A percentile compares a stretch with the other conserved stretches of the same genome.
These are phyloP conservation scores for Clamator glandarius DNA, from an alignment of 2,797 vertebrate species.

Conservation along the genomic window DNA sequence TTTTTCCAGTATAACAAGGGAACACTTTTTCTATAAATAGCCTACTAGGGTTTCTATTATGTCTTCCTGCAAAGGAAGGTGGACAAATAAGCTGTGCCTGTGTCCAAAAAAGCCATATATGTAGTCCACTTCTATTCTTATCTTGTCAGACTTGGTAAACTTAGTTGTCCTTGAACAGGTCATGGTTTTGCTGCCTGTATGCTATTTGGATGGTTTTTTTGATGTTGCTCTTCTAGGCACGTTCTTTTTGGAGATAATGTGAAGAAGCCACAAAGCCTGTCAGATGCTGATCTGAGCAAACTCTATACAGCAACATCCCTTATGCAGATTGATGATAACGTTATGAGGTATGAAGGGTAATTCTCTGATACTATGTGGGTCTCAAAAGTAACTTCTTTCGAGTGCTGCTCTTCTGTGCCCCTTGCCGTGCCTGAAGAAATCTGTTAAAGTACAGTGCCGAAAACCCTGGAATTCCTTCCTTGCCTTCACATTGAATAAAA, in stretches of 20 bases:
- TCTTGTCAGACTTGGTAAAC: neutral
- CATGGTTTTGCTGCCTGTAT: neutral
- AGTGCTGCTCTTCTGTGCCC: neutral
- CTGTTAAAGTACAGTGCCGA: neutral
- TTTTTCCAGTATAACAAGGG: neutral
- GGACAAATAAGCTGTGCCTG: neutral
- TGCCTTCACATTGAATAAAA: neutral
- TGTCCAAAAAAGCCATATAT: neutral
- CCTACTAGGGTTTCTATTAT: neutral
- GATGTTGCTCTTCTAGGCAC: conserved; percentile 78
- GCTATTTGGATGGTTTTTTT: neutral
- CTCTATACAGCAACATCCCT: conserved; percentile 96
- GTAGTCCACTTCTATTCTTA: neutral
- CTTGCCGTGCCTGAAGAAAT: neutral
- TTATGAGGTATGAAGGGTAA: conserved; percentile 89
- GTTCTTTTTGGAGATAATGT: conserved; percentile 86
- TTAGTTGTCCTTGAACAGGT: neutral
- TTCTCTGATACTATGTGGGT: neutral
- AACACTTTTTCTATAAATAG: neutral
- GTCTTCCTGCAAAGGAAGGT: neutral
- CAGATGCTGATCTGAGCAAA: conserved; percentile 87
- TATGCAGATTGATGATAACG: conserved; percentile 97
- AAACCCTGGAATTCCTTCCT: neutral
- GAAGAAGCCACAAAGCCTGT: conserved; percentile 77
- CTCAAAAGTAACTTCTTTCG: neutral